These are phyloP conservation scores for Platichthys stellatus DNA, from an alignment of 2,113 vertebrate species.

Conservation along the genomic window DNA sequence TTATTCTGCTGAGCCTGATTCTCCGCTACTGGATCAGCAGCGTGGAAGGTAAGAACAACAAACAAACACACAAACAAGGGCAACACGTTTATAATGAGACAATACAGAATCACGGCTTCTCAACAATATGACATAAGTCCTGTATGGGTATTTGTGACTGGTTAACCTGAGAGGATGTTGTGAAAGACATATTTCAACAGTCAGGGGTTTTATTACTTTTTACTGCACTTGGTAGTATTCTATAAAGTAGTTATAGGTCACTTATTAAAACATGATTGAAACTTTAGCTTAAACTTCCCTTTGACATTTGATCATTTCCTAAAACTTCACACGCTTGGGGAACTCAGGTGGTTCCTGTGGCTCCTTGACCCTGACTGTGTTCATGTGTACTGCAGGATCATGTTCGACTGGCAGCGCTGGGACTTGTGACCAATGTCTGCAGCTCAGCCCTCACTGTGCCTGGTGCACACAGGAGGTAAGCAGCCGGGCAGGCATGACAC, in stretches of 20 bases:
- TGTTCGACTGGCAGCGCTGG: conserved; percentile 84
- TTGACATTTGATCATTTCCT: not conserved
- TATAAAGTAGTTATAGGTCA: not conserved
- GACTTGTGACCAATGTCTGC: conserved; percentile 92
- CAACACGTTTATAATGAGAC: conserved; percentile 22
- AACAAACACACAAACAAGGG: not conserved
- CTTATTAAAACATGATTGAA: not conserved
- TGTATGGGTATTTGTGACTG: conserved; percentile 3
- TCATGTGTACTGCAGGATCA: conserved; percentile 79
- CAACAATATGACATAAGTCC: not conserved
- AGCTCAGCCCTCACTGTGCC: conserved; percentile 89
- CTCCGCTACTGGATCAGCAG: conserved; percentile 88
- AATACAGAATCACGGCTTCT: not conserved
- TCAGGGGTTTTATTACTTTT: not conserved
- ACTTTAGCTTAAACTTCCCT: not conserved
- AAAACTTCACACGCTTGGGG: not conserved
- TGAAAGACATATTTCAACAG: too few species aligned
- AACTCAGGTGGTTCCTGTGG: not conserved
- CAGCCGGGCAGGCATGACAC: not conserved
- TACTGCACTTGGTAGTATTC: not conserved
- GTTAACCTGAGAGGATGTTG: too few species aligned
- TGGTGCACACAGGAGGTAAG: conserved; percentile 97
- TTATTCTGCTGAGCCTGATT: conserved; percentile 90
- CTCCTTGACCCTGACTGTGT: conserved; percentile 2
- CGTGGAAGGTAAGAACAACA: conserved; percentile 89